phyloP scores from a whole-genome alignment of 1,140 invertebrate genomes.

The Ips typographus region DNA sequence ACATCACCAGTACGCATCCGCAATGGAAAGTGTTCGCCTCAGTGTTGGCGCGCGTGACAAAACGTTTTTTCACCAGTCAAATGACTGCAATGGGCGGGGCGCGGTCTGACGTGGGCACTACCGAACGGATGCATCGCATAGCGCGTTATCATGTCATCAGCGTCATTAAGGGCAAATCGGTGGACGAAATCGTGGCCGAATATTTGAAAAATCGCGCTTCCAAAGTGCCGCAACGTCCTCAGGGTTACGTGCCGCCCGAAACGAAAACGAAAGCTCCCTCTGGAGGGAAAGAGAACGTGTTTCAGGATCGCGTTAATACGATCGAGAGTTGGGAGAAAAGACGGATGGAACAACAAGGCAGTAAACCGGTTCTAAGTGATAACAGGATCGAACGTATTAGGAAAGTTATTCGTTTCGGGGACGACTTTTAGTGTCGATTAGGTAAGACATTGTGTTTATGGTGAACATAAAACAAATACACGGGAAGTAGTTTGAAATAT shows the following conservation, averaged over 20 bases:
- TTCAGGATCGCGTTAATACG: slow-evolving; percentile 35
- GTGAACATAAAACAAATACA: no score
- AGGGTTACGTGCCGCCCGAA: slow-evolving; percentile 44
- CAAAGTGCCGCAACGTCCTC: slow-evolving; percentile 40
- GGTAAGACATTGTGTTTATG: neutral
- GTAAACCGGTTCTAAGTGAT: slow-evolving; percentile 25
- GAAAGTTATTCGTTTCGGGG: slow-evolving; percentile 48
- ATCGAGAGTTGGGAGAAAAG: slow-evolving; percentile 35
- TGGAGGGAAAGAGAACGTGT: slow-evolving; percentile 33
- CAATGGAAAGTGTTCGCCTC: slow-evolving; percentile 66
- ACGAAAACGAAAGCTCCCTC: slow-evolving; percentile 16
- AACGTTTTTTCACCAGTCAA: slow-evolving; percentile 51
- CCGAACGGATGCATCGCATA: slow-evolving; percentile 61
- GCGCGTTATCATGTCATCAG: slow-evolving; percentile 63
- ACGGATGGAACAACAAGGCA: slow-evolving; percentile 7
- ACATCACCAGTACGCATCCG: slow-evolving; percentile 63
- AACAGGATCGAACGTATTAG: slow-evolving; percentile 45
- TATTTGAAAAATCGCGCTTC: slow-evolving; percentile 39
- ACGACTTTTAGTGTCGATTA: slow-evolving; percentile 17
- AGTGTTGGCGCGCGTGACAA: slow-evolving; percentile 57
- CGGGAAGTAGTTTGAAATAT: no score
- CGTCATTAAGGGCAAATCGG: slow-evolving; percentile 61
- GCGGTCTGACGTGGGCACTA: slow-evolving; percentile 56
- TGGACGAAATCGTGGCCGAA: slow-evolving; percentile 59
- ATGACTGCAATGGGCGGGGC: slow-evolving; percentile 43